Evolutionary conservation across 2,113 vertebrate genomes (phyloP).

Genomic region (Mugil cephalus): DNA sequence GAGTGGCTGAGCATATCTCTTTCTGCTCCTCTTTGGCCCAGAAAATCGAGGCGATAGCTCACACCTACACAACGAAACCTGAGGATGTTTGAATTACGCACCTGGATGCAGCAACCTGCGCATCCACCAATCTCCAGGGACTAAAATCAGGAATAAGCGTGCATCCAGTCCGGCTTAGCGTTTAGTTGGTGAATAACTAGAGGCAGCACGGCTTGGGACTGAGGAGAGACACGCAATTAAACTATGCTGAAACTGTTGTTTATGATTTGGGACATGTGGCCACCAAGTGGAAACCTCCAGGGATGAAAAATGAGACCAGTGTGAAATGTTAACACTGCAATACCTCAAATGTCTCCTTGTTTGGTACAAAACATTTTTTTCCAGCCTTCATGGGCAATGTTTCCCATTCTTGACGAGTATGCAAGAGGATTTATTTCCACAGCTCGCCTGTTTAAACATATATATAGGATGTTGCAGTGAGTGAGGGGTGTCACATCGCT

Average conservation of each 20-base stretch:
- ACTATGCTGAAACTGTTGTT: slow-evolving; percentile 28
- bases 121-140: slow-evolving; percentile 21
- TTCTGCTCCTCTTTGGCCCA: slow-evolving; percentile 17
- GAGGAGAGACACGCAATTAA: neutral
- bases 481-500: no score
- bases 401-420: no score
- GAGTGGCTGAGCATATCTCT: neutral
- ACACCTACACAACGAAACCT: slow-evolving; percentile 5
- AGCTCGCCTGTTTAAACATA: no score
- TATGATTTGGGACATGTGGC: slow-evolving; percentile 22
- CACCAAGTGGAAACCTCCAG: neutral
- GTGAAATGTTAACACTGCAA: no score
- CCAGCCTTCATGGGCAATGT: no score
- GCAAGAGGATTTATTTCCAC: no score
- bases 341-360: no score
- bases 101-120: slow-evolving; percentile 5
- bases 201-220: neutral
- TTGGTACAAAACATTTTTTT: no score
- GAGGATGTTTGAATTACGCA: slow-evolving; percentile 51
- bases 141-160: slow-evolving; percentile 12
- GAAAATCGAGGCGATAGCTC: slow-evolving; percentile 2
- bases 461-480: no score
- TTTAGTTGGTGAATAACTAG: slow-evolving; percentile 2
- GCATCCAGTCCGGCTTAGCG: neutral
- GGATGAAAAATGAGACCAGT: no score